phyloP scores from a whole-genome alignment of 1,140 invertebrate genomes.

The Drosophila pseudoobscura region DNA sequence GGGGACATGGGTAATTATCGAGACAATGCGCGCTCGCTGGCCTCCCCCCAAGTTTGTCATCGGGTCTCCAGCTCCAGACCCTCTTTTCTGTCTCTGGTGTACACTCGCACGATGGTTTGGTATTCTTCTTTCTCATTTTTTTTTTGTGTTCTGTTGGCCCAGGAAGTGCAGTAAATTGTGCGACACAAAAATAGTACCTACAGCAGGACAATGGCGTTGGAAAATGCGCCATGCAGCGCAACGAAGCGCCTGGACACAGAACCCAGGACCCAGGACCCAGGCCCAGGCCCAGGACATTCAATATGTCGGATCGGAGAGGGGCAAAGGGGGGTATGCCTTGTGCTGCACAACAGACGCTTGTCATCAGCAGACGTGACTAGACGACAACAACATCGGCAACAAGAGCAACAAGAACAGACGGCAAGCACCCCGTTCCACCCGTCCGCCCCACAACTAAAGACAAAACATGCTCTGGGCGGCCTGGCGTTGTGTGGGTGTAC shows the following conservation, averaged over 20 bases:
- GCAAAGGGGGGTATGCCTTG: slow-evolving; percentile 3
- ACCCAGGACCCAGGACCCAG: background rate
- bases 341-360: slow-evolving; percentile 67
- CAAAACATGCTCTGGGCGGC: slow-evolving; percentile 43
- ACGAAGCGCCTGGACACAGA: background rate
- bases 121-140: background rate
- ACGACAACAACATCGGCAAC: slow-evolving; percentile 53
- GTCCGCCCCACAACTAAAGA: slow-evolving; percentile 22
- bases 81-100: slow-evolving; percentile 34
- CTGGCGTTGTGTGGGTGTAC: background rate
- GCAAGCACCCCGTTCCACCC: too few relatives aligned
- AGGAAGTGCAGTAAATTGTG: slow-evolving; percentile 77
- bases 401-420: slow-evolving; percentile 27
- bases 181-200: slow-evolving; percentile 76
- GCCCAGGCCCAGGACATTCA: slow-evolving; percentile 54
- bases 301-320: slow-evolving; percentile 31
- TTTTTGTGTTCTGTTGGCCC: slow-evolving; percentile 50
- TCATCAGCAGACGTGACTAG: slow-evolving; percentile 73
- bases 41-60: background rate
- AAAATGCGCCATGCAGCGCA: slow-evolving; percentile 71
- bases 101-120: background rate
- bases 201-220: slow-evolving; percentile 67
- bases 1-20: slow-evolving; percentile 75
- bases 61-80: background rate
- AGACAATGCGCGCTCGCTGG: slow-evolving; percentile 54